These are phyloP conservation scores for Chymomyza amoena DNA, from an alignment of 2,888 invertebrate species.

Conservation along the genomic window DNA sequence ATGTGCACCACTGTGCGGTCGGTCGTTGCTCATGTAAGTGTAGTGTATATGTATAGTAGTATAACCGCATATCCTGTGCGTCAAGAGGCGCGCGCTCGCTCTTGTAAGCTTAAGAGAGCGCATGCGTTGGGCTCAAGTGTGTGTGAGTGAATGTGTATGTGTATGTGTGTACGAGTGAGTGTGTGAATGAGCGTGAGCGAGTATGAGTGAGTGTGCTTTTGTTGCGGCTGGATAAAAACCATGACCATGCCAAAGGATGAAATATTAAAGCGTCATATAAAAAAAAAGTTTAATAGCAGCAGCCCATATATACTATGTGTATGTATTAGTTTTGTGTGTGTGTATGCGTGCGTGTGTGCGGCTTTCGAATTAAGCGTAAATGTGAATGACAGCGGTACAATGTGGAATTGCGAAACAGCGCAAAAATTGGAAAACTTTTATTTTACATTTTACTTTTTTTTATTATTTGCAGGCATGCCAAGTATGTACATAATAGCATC, in stretches of 20 bases:
- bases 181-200: background rate
- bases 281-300: constrained; percentile 30
- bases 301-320: background rate
- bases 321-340: constrained; percentile 10
- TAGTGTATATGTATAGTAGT: constrained; percentile 8
- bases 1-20: constrained; percentile 1
- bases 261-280: constrained; percentile 52
- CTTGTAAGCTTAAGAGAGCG: constrained; percentile 22
- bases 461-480: constrained; percentile 33
- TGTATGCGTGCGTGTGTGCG: constrained; percentile 10
- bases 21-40: background rate
- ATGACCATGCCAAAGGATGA: constrained; percentile 76
- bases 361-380: constrained; percentile 21
- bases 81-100: constrained; percentile 11
- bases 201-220: background rate
- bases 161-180: background rate
- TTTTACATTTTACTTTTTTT: constrained; percentile 11
- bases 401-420: constrained; percentile 4
- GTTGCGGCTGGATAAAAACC: constrained; percentile 56
- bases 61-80: constrained; percentile 18
- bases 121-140: constrained; percentile 31
- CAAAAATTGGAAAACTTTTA: constrained; percentile 24
- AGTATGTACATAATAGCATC: constrained; percentile 30
- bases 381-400: constrained; percentile 40
- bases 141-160: constrained; percentile 15